A percentile compares a stretch with the other conserved stretches of the same genome.
phyloP scores from a whole-genome alignment of 2,113 vertebrate species.

The Oreocharis arfaki region DNA sequence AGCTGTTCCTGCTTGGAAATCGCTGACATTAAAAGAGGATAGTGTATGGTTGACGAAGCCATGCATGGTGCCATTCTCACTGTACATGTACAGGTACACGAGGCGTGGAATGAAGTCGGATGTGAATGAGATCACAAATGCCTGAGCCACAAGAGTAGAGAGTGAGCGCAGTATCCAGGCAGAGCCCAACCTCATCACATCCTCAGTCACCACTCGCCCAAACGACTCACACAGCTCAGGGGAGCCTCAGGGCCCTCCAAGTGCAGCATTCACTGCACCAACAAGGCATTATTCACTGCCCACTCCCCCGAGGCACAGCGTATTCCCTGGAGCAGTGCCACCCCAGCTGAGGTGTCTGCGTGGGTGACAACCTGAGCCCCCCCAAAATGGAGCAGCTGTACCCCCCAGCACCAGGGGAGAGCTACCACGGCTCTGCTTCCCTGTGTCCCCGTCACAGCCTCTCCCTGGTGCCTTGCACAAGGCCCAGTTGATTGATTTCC shows the following conservation, averaged over 20 bases:
- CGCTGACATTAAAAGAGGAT: constrained; percentile 91
- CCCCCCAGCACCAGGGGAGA: neutral
- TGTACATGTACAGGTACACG: constrained; percentile 96
- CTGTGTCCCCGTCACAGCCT: neutral
- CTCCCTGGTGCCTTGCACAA: neutral
- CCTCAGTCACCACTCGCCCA: neutral
- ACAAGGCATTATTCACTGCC: neutral
- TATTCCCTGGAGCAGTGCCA: neutral
- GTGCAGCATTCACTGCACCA: neutral
- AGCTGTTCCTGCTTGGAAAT: constrained; percentile 86
- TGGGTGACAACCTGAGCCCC: neutral
- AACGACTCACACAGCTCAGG: neutral
- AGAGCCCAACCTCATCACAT: neutral
- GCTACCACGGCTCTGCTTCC: neutral
- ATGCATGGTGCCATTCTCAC: constrained; percentile 88
- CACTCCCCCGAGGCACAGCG: neutral
- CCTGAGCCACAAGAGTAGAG: constrained; percentile 73
- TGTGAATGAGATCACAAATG: constrained; percentile 97
- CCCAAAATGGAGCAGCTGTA: neutral
- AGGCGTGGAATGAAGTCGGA: constrained; percentile 98
- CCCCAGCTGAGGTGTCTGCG: fast-evolving
- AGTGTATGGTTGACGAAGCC: constrained; percentile 94
- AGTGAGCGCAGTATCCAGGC: constrained; percentile 1
- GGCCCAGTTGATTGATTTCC: neutral
- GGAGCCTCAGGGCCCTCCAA: neutral